Evolutionary conservation across 2,888 invertebrate genomes (phyloP).

Genomic region (Zele albiditarsus): DNA sequence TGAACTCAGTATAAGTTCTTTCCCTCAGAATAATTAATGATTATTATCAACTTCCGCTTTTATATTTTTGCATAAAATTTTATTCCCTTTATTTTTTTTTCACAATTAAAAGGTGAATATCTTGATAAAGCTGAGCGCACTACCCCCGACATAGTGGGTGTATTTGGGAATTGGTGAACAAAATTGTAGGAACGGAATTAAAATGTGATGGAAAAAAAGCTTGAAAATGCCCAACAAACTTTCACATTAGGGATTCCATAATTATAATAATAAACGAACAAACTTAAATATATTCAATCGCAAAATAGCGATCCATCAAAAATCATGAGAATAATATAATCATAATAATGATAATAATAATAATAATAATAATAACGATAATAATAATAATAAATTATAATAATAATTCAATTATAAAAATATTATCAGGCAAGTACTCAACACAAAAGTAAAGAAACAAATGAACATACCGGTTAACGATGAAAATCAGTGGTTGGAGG

Average conservation of each 20-base stretch:
- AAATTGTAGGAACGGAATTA: background rate
- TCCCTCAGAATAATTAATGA: slow-evolving; percentile 26
- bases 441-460: slow-evolving; percentile 69
- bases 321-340: slow-evolving; percentile 46
- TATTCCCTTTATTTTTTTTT: background rate
- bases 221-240: slow-evolving; percentile 12
- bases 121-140: slow-evolving; percentile 9
- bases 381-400: slow-evolving; percentile 50
- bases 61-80: slow-evolving; percentile 12
- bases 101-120: background rate
- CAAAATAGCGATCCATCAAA: background rate
- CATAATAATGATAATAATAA: slow-evolving; percentile 53
- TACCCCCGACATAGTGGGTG: background rate
- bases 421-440: slow-evolving; percentile 58
- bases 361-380: slow-evolving; percentile 52
- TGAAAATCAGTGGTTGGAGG: slow-evolving; percentile 72
- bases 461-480: slow-evolving; percentile 72
- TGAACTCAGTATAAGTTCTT: slow-evolving; percentile 13
- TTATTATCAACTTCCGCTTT: slow-evolving; percentile 22
- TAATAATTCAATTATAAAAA: slow-evolving; percentile 48
- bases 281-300: slow-evolving; percentile 19
- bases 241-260: slow-evolving; percentile 13
- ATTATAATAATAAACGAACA: slow-evolving; percentile 32
- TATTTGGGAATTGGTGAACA: background rate
- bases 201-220: slow-evolving; percentile 5